phyloP scores from a whole-genome alignment of 2,888 invertebrate species.

The Drosophila dives region DNA sequence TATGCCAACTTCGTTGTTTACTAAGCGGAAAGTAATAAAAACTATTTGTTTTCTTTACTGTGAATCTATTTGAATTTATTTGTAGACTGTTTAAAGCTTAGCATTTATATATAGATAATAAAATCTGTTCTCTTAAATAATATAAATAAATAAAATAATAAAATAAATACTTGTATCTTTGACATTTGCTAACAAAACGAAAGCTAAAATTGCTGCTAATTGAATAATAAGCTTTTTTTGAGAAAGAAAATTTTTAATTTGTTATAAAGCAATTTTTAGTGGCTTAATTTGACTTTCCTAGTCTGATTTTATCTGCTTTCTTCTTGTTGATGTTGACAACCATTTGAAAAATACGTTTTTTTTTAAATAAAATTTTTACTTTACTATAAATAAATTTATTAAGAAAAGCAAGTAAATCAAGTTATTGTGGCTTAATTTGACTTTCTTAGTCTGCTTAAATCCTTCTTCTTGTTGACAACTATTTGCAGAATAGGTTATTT shows the following conservation, averaged over 20 bases:
- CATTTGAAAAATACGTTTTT: background rate
- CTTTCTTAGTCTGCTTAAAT: too few relatives aligned
- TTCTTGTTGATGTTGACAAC: background rate
- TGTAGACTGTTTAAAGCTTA: background rate
- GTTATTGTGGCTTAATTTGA: too few relatives aligned
- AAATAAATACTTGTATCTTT: background rate
- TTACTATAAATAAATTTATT: too few relatives aligned
- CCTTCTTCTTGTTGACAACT: too few relatives aligned
- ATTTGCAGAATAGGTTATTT: too few relatives aligned
- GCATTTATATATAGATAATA: background rate
- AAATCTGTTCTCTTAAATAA: background rate
- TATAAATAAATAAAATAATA: too few relatives aligned
- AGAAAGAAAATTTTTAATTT: too few relatives aligned
- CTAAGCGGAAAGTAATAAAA: background rate
- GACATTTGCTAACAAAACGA: background rate
- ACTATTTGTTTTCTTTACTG: background rate
- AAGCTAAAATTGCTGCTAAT: background rate
- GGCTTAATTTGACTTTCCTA: too few relatives aligned
- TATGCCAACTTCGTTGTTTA: background rate
- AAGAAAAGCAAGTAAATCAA: too few relatives aligned
- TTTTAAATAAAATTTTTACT: too few relatives aligned
- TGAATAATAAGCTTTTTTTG: background rate
- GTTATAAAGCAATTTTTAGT: too few relatives aligned
- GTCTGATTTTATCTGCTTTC: too few relatives aligned
- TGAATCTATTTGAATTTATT: background rate